Percentiles rank a stretch among this genome's conserved stretches.
phyloP scores from a whole-genome alignment of 2,113 vertebrate genomes.

The Pogonocichla stellata region DNA sequence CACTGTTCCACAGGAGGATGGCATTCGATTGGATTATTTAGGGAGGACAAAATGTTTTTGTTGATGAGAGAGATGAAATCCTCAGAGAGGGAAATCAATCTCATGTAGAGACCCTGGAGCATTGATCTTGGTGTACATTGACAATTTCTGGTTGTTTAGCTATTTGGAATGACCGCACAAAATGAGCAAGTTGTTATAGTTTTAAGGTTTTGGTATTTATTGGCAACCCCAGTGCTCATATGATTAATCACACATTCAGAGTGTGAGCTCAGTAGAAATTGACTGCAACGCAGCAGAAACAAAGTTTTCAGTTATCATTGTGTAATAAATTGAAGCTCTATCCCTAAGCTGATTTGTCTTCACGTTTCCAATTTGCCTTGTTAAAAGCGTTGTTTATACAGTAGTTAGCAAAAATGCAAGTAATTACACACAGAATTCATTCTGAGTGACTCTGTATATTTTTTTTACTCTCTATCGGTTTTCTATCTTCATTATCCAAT shows the following conservation, averaged over 20 bases:
- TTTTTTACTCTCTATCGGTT: constrained; percentile 33
- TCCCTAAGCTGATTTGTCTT: constrained; percentile 78
- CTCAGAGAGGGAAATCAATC: constrained; percentile 87
- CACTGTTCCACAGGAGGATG: constrained; percentile 59
- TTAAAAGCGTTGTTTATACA: constrained; percentile 79
- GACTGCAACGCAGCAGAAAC: constrained; percentile 78
- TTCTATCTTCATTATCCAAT: constrained; percentile 72
- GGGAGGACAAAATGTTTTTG: constrained; percentile 85
- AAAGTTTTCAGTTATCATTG: constrained; percentile 74
- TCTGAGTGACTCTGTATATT: constrained; percentile 51
- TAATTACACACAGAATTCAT: constrained; percentile 74
- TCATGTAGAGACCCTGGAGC: constrained; percentile 77
- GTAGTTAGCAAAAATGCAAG: constrained; percentile 79
- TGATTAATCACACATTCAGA: constrained; percentile 90
- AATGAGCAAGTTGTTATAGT: constrained; percentile 82
- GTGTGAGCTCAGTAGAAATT: constrained; percentile 78
- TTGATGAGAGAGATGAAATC: constrained; percentile 87
- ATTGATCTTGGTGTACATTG: constrained; percentile 82
- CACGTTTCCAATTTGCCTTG: constrained; percentile 77
- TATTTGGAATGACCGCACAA: constrained; percentile 79
- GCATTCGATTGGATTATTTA: constrained; percentile 84
- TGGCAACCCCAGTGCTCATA: constrained; percentile 78
- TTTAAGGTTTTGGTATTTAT: constrained; percentile 83
- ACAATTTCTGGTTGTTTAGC: constrained; percentile 84
- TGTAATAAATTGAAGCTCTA: constrained; percentile 78